Base-by-base conservation (phyloP, 1,140 invertebrate species). In the Papilio dardanus region DNA sequence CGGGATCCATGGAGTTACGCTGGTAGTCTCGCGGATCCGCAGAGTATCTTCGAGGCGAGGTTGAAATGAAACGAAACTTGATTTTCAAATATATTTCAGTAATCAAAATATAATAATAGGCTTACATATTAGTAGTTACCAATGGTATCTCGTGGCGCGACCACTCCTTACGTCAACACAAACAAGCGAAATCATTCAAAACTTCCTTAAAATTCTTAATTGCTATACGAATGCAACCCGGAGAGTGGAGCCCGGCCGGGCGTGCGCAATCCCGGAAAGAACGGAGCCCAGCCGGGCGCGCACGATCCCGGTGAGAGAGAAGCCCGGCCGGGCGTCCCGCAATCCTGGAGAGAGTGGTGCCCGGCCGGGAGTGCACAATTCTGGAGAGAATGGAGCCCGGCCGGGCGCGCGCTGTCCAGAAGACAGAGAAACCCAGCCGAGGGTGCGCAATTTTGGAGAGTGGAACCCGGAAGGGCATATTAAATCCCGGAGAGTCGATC, bases 31-130 rank as follows among this genome's bases (percentile, higher is more conserved):
- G n/a, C 40, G 14, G 40, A 3, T 42, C 14, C 40, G 40, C 40
- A 42, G 7, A 33, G 16, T n/a, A 16, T 46, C 42, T 46, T 6
- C 50, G 50, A 0, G 0, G 24, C 54, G 10, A 58, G 3, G 21
- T 24, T 21, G 19, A 78, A 89, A 85, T 85, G 81, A 89, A 88
- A 89, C 85, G 80, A 86, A 46, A 76, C 10, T 24, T 86, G 83
- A 85, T 89, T 90, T 93, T 92, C 84, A 92, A 93, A 91, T 91
- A 91, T 91, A 93, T 93, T 92, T 93, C 90, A 91, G 91, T 93
- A 93, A 91, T 92, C 90, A 92, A 93, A 93, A 93, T 93, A 93
- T 93, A 93, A 93, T 92, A 92, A 92, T 93, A 92, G 91, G 91
- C 90, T 93, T 93, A 93, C 85, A 92, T 80, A 76, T 88, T 92